Base-by-base conservation (phyloP, 2,113 vertebrate genomes). In the Oncorhynchus keta region DNA sequence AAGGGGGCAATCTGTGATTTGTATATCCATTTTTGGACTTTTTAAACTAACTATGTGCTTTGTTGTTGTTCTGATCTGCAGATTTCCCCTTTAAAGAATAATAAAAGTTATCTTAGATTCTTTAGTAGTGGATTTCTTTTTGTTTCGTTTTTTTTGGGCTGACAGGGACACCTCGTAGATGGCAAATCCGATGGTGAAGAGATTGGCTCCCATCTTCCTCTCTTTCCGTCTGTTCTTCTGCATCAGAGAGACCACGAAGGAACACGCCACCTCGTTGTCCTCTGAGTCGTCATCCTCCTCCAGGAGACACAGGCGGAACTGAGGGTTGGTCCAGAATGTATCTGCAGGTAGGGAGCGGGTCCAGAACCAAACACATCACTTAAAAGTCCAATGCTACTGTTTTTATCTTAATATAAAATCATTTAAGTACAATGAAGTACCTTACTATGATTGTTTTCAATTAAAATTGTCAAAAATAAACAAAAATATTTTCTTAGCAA, bases 291-390 rank as follows among this genome's bases (percentile, higher is more conserved):
- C 98, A 2, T 99, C 98, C 85, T 99, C 96, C 84, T 99, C 98
- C 81, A 96, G 88, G 57, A 99, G 94, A 79, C 96, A 96, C 24
- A 99, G 91, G 18, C 97, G 97, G 90, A 97, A 99, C 90, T 99
- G 98, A 3, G 97, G 98, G 88, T 99, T 99, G 87, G 97, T 99
- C 98, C 98, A 99, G 94, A 99, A 99, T 0, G 98, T 99, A 73
- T 98, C 98, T 99, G 92, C 81, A 74, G 57, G 18, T 55, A 18
- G 3, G 49, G 49, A 51, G 3, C 14, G 11, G 3, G 35, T 39
- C 7, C 35, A 39, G 35, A 39, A 8, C 35, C 35, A 39, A 39
- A 39, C 6, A 39, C 7, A 39, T 39, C 35, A 39, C 35, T 39
- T 8, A 39, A 39, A 39, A 8, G 35, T 39, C 35, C 35, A 39